These are phyloP conservation scores for Saccostrea cuccullata DNA, from an alignment of 1,140 invertebrate genomes.

Conservation along the genomic window DNA sequence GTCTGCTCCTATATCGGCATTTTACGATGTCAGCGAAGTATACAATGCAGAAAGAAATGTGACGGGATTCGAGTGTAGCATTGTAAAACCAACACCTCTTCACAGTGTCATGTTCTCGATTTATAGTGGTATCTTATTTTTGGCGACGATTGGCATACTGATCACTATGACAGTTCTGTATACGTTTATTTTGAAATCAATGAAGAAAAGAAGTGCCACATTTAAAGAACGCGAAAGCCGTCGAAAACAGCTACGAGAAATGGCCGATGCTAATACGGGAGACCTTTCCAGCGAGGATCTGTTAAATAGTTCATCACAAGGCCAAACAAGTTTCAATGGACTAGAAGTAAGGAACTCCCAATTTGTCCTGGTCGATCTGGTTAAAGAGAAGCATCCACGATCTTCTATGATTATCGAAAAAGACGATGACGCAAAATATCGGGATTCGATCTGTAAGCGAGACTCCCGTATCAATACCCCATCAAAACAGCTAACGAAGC, in stretches of 20 bases:
- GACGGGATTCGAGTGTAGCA: slow-evolving; percentile 11
- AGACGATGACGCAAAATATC: not conserved
- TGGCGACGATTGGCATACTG: slow-evolving; percentile 1
- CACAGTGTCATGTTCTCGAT: not conserved
- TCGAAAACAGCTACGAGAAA: not conserved
- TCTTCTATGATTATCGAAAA: slow-evolving; percentile 1
- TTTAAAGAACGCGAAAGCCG: slow-evolving; percentile 1
- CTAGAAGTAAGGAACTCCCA: not conserved
- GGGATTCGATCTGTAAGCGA: not conserved
- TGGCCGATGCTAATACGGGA: not conserved
- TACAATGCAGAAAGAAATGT: slow-evolving; percentile 8
- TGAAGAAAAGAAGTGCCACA: slow-evolving; percentile 31
- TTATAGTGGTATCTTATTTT: not conserved
- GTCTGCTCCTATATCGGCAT: not conserved
- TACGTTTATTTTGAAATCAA: slow-evolving; percentile 20
- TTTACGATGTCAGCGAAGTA: slow-evolving; percentile 1
- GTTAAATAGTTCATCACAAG: not conserved
- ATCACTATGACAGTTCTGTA: slow-evolving; percentile 26
- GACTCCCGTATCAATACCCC: not conserved
- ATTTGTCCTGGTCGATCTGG: not conserved
- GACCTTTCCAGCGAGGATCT: not conserved
- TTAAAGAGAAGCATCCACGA: slow-evolving; percentile 20
- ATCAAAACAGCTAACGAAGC: not conserved
- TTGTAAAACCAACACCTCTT: not conserved
- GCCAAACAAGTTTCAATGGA: not conserved